These are phyloP conservation scores for Drosophila multiciliata DNA, from an alignment of 2,888 invertebrate genomes.

Conservation along the genomic window DNA sequence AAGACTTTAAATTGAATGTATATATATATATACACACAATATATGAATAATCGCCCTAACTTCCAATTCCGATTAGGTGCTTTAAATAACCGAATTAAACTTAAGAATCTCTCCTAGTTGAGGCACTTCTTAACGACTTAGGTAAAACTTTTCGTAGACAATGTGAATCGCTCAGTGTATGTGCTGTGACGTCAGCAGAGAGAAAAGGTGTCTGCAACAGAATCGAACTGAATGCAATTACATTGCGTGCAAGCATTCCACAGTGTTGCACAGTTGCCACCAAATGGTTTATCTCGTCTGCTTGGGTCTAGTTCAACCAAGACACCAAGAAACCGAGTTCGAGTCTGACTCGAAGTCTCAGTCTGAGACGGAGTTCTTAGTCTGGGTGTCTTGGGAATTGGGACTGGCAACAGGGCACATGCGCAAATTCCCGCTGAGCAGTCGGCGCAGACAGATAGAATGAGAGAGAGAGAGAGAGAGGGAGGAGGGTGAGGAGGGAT, in stretches of 20 bases:
- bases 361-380: conserved; percentile 11
- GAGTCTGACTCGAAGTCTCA: conserved; percentile 10
- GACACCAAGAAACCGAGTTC: not conserved
- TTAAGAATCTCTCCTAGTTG: not conserved
- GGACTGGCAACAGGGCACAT: conserved; percentile 20
- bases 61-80: not conserved
- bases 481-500: not conserved
- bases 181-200: conserved; percentile 44
- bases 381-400: conserved; percentile 15
- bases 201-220: conserved; percentile 39
- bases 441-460: not conserved
- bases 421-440: conserved; percentile 48
- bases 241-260: conserved; percentile 69
- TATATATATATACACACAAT: not conserved
- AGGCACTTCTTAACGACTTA: not conserved
- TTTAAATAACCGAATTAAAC: not conserved
- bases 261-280: conserved; percentile 20
- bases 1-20: not conserved
- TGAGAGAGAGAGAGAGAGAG: not conserved
- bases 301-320: conserved; percentile 25
- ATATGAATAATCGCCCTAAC: not conserved
- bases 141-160: not conserved
- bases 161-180: conserved; percentile 27
- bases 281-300: conserved; percentile 51
- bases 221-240: conserved; percentile 51